Conservation (phyloP, 1,140 invertebrate species). For the Anastrepha ludens region DNA sequence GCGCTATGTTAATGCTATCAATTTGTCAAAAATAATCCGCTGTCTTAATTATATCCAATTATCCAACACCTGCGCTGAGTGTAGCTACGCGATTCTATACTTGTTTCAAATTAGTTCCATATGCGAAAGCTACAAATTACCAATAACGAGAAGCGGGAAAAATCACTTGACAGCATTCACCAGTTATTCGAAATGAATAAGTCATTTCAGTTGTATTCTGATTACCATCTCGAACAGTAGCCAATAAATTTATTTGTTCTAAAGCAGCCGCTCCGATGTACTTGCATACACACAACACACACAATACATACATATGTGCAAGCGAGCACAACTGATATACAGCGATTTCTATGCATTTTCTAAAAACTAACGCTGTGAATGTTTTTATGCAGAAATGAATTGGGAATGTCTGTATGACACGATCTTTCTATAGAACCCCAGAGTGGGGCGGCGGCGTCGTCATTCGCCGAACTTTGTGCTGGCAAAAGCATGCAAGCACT, state of each 20-base stretch:
- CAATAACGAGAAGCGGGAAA: not conserved
- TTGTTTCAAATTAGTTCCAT: not conserved
- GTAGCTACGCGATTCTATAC: no score
- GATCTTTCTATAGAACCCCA: slow-evolving; percentile 4
- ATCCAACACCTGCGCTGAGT: no score
- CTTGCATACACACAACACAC: no score
- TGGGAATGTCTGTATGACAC: slow-evolving; percentile 11
- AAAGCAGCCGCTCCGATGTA: not conserved
- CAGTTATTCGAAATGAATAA: not conserved
- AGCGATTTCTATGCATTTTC: not conserved
- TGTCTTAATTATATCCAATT: no score
- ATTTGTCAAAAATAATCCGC: no score
- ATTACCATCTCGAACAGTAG: not conserved
- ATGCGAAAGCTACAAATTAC: not conserved
- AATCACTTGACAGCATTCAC: not conserved
- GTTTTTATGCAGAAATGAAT: not conserved
- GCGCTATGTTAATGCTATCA: no score
- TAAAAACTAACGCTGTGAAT: not conserved
- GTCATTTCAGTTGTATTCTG: not conserved
- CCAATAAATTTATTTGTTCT: slow-evolving; percentile 8
- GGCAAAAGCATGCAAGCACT: slow-evolving; percentile 15
- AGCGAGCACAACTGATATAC: no score
- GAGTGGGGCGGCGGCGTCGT: not conserved
- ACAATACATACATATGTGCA: not conserved
- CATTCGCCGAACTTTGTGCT: slow-evolving; percentile 5